Conservation (phyloP, 2,113 vertebrate species). For the Isurus oxyrinchus region DNA sequence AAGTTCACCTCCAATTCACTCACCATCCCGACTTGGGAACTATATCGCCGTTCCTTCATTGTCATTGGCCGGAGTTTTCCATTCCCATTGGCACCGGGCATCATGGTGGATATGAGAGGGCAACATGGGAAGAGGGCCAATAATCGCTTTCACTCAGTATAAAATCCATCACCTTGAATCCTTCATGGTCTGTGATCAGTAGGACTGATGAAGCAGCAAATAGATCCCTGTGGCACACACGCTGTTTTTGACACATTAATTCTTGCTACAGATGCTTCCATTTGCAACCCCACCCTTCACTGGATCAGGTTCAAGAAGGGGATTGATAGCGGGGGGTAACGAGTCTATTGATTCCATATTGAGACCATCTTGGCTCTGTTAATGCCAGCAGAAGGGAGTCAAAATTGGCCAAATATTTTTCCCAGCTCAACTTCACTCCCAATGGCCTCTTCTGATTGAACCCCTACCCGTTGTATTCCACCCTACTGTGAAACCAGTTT, state of each 20-base stretch:
- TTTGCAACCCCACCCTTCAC: neutral
- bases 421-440: too few species aligned
- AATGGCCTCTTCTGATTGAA: too few species aligned
- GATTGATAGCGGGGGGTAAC: neutral
- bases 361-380: too few species aligned
- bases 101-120: too few species aligned
- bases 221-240: neutral
- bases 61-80: too few species aligned
- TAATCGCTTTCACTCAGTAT: neutral
- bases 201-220: neutral
- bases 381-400: too few species aligned
- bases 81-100: too few species aligned
- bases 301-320: neutral
- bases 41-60: neutral
- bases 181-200: neutral
- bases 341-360: neutral
- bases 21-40: neutral
- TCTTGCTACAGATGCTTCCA: neutral
- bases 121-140: too few species aligned
- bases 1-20: neutral
- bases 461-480: too few species aligned
- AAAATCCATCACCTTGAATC: neutral
- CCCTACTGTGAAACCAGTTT: too few species aligned
- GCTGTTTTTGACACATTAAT: neutral
- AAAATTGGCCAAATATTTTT: too few species aligned